A percentile compares a stretch with the other conserved stretches of the same genome.
Conservation (phyloP, 2,113 vertebrate species). For the Ictidomys tridecemlineatus region DNA sequence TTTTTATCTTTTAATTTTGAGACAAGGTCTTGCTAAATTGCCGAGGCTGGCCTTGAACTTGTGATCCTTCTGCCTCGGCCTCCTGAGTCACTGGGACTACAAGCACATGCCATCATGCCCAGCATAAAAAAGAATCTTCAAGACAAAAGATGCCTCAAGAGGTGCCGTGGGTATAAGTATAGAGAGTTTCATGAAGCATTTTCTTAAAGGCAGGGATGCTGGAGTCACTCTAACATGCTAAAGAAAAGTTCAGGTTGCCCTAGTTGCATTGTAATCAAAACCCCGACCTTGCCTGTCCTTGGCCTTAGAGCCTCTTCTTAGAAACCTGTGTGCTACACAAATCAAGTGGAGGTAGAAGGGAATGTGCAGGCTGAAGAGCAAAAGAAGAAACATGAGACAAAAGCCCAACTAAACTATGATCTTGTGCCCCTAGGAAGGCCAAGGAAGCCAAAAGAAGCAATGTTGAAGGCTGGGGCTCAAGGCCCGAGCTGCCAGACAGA, state of each 20-base stretch:
- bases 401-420: rapidly evolving
- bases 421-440: too few relatives aligned
- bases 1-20: too few relatives aligned
- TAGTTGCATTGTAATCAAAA: neutral
- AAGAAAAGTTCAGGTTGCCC: neutral
- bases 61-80: too few relatives aligned
- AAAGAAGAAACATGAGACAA: neutral
- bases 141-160: neutral
- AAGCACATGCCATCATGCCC: too few relatives aligned
- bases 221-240: neutral
- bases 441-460: neutral
- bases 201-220: neutral
- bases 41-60: too few relatives aligned
- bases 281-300: neutral
- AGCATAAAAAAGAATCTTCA: neutral
- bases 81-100: too few relatives aligned
- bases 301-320: too few relatives aligned
- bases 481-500: neutral
- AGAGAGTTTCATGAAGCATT: neutral
- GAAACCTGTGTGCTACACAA: neutral
- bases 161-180: neutral
- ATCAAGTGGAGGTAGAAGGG: neutral
- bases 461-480: too few relatives aligned
- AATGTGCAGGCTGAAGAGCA: neutral
- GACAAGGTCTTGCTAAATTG: too few relatives aligned